Conservation (phyloP, 2,113 vertebrate genomes). For the Struthio camelus region DNA sequence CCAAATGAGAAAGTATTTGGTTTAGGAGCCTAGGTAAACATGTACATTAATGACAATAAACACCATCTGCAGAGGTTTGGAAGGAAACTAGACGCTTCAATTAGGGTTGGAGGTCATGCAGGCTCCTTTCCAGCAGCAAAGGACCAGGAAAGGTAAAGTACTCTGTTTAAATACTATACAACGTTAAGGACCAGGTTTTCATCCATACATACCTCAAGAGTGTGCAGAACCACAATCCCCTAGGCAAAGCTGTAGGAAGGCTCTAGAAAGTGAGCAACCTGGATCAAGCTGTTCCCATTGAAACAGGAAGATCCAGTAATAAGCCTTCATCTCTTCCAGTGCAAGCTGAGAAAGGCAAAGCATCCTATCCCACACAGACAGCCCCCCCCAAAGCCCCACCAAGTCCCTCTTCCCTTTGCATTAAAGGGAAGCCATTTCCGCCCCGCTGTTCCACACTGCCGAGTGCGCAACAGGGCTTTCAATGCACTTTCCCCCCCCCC, state of each 20-base stretch:
- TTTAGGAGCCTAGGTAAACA: not conserved
- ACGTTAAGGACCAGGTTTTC: rapidly evolving
- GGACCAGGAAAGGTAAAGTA: not conserved
- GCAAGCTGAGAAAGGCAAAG: not conserved
- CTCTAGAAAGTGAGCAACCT: not conserved
- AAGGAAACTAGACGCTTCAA: not conserved
- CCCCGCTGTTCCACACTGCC: not conserved
- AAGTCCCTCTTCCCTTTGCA: not conserved
- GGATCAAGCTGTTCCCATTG: not conserved
- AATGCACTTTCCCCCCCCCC: not conserved
- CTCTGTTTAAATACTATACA: not conserved
- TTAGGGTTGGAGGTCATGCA: not conserved
- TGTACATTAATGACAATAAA: not conserved
- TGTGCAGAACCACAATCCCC: not conserved
- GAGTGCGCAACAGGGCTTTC: not conserved
- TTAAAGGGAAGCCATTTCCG: not conserved
- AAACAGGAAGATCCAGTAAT: not conserved
- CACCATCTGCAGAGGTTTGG: not conserved
- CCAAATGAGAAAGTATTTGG: not conserved
- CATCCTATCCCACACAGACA: not conserved
- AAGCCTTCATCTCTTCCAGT: not conserved
- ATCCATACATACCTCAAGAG: not conserved
- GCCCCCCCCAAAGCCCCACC: not conserved
- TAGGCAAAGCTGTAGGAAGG: not conserved
- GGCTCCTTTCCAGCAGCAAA: not conserved